These are phyloP conservation scores for Fopius arisanus DNA, from an alignment of 1,140 invertebrate species.

Conservation along the genomic window DNA sequence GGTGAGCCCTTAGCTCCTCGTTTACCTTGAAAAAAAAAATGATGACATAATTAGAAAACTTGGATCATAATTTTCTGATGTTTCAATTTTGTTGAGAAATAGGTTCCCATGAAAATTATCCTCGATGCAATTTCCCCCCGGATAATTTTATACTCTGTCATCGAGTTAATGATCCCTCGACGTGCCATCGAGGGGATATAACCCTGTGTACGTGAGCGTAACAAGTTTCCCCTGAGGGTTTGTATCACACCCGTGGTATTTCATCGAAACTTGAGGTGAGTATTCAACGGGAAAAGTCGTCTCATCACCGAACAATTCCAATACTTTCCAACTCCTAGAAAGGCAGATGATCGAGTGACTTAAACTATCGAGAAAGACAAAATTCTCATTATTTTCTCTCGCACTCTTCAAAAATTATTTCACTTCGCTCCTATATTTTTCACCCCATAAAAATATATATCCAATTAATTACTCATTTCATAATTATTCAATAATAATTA, in stretches of 20 bases:
- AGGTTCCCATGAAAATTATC: not conserved
- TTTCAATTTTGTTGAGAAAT: not conserved
- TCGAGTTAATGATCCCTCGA: not conserved
- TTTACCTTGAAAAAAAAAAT: constrained; percentile 40
- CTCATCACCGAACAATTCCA: constrained; percentile 1
- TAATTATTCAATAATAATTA: no score
- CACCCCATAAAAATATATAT: no score
- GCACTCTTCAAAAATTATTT: not conserved
- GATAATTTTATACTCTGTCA: constrained; percentile 12
- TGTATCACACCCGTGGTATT: not conserved
- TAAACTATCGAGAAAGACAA: not conserved
- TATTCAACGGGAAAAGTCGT: not conserved
- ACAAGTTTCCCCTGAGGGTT: constrained; percentile 3
- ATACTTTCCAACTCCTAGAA: not conserved
- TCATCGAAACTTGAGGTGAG: not conserved
- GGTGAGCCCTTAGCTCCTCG: constrained; percentile 47
- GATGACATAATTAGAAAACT: not conserved
- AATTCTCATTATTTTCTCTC: not conserved
- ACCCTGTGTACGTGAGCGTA: not conserved
- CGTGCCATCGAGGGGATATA: not conserved
- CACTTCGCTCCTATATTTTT: no score
- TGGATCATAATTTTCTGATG: not conserved
- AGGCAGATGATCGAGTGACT: not conserved
- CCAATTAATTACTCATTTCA: no score
- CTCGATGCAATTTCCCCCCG: not conserved